These are phyloP conservation scores for Odontocolon sp. DNA, from an alignment of 2,888 invertebrate genomes.

Conservation along the genomic window DNA sequence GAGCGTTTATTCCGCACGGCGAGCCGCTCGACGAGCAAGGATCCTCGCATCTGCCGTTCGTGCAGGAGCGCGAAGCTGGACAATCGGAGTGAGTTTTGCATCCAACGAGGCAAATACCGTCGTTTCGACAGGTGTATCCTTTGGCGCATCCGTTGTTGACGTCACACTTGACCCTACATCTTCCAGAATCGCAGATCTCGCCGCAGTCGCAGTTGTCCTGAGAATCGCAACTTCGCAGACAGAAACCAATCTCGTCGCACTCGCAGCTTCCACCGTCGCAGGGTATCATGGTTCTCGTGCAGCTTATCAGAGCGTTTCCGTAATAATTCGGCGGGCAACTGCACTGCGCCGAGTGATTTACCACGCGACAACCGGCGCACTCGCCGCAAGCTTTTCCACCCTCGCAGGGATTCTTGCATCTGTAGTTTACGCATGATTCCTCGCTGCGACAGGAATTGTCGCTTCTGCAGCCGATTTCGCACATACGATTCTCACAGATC, in stretches of 20 bases:
- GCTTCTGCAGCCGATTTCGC: slow-evolving; percentile 92
- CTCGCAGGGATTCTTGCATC: slow-evolving; percentile 92
- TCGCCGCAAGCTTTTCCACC: slow-evolving; percentile 89
- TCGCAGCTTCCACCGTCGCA: slow-evolving; percentile 91
- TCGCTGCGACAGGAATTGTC: slow-evolving; percentile 89
- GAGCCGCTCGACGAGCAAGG: slow-evolving; percentile 85
- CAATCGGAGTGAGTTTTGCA: slow-evolving; percentile 92
- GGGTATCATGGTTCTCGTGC: slow-evolving; percentile 86
- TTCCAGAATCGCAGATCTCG: slow-evolving; percentile 88
- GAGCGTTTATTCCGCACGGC: slow-evolving; percentile 91
- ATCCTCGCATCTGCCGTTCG: slow-evolving; percentile 86
- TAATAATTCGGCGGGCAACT: slow-evolving; percentile 91
- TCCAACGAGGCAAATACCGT: slow-evolving; percentile 89
- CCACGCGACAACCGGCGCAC: slow-evolving; percentile 91
- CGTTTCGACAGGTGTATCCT: slow-evolving; percentile 89
- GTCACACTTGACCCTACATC: slow-evolving; percentile 89
- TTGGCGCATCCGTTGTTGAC: slow-evolving; percentile 85
- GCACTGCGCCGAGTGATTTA: slow-evolving; percentile 93
- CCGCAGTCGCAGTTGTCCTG: slow-evolving; percentile 90
- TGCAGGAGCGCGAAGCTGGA: slow-evolving; percentile 88
- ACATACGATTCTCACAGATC: slow-evolving; percentile 93
- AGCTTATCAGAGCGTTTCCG: slow-evolving; percentile 91
- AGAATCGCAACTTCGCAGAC: slow-evolving; percentile 86
- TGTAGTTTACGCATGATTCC: slow-evolving; percentile 91
- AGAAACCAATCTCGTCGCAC: slow-evolving; percentile 92